These are phyloP conservation scores for Hyalella azteca DNA, from an alignment of 2,888 invertebrate genomes.

Conservation along the genomic window DNA sequence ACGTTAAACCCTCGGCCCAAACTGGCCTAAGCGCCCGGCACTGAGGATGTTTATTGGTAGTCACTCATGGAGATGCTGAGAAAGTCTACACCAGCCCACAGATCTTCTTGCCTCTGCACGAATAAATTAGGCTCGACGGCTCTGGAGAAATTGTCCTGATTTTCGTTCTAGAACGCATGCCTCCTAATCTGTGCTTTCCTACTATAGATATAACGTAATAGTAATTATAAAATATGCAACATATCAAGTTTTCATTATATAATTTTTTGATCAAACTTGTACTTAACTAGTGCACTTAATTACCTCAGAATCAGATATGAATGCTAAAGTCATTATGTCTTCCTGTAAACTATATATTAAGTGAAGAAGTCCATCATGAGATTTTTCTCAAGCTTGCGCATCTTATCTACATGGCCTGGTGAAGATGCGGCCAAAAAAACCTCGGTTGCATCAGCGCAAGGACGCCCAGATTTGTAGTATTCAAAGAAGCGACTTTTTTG, in stretches of 20 bases:
- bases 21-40: neutral
- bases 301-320: too few relatives aligned
- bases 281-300: too few relatives aligned
- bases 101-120: neutral
- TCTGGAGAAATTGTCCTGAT: neutral
- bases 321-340: too few relatives aligned
- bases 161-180: neutral
- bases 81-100: neutral
- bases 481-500: neutral
- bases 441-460: neutral
- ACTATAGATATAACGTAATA: too few relatives aligned
- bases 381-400: too few relatives aligned
- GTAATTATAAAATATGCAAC: too few relatives aligned
- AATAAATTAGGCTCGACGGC: neutral
- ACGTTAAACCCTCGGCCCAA: slow-evolving; percentile 4
- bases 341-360: too few relatives aligned
- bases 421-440: slow-evolving; percentile 2
- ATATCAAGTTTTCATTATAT: too few relatives aligned
- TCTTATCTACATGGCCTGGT: neutral
- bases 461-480: neutral
- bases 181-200: too few relatives aligned
- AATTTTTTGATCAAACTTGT: too few relatives aligned
- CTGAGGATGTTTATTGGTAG: neutral
- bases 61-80: too few relatives aligned
- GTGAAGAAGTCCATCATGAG: too few relatives aligned